Evolutionary conservation across 2,113 vertebrate species (phyloP).

Genomic region (Herpetotheres cachinnans): DNA sequence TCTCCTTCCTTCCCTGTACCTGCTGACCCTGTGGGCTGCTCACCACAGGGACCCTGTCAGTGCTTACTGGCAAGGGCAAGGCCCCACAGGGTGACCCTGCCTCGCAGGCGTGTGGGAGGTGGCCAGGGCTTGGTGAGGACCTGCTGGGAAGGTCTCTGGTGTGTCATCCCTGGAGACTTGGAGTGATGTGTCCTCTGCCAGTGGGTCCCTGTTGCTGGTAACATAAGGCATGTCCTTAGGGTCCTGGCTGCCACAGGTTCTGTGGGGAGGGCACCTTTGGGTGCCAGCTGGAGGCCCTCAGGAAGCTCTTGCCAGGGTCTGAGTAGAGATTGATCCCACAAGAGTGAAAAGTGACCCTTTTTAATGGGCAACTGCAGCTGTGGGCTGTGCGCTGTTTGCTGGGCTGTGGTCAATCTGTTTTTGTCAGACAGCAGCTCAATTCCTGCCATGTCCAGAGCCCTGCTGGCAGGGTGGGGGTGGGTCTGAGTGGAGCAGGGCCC

Average conservation of each 20-base stretch:
- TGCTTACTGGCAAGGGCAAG: no score
- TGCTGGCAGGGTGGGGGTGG: neutral
- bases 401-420: neutral
- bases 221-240: fast-evolving
- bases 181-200: neutral
- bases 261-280: neutral
- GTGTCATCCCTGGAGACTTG: fast-evolving
- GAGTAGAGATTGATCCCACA: fast-evolving
- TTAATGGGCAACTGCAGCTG: fast-evolving
- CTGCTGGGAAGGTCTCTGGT: neutral
- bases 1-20: neutral
- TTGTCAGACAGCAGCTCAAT: fast-evolving
- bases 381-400: neutral
- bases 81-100: neutral
- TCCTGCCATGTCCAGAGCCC: neutral
- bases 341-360: neutral
- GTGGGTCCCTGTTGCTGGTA: neutral
- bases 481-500: fast-evolving
- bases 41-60: fast-evolving
- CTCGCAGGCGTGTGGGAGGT: fast-evolving
- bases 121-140: neutral
- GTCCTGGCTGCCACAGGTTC: neutral
- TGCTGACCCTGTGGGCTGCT: fast-evolving
- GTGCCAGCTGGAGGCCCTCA: fast-evolving
- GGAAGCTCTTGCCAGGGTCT: neutral